Evolutionary conservation across 2,888 invertebrate species (phyloP).

Genomic region (Andrena trimmerana): DNA sequence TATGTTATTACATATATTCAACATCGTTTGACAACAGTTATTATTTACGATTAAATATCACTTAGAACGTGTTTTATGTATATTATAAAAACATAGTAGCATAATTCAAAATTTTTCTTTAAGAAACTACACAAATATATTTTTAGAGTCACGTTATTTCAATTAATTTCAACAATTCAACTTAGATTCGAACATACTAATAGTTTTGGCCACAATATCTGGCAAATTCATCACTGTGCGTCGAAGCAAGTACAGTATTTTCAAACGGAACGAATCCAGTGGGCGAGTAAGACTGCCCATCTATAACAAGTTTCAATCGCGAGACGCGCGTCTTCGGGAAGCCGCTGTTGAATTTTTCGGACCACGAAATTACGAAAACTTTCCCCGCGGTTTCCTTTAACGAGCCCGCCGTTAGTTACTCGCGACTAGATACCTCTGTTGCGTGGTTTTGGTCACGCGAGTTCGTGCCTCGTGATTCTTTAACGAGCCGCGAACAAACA

Average conservation of each 20-base stretch:
- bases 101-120: too few species aligned
- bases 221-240: too few species aligned
- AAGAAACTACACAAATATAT: too few species aligned
- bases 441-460: constrained; percentile 28
- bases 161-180: too few species aligned
- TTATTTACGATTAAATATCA: too few species aligned
- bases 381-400: constrained; percentile 7
- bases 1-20: too few species aligned
- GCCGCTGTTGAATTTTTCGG: background rate
- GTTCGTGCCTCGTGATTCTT: constrained; percentile 54
- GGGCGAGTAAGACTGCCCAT: background rate
- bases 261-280: constrained; percentile 35
- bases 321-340: background rate
- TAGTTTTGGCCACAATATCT: too few species aligned
- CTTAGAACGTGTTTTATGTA: too few species aligned
- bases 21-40: too few species aligned
- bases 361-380: constrained; percentile 1
- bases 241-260: constrained; percentile 29
- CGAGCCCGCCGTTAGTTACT: constrained; percentile 14
- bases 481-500: constrained; percentile 48
- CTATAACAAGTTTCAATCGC: background rate
- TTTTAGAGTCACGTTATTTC: too few species aligned
- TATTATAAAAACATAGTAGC: background rate
- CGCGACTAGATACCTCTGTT: constrained; percentile 7
- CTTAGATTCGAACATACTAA: too few species aligned